These are phyloP conservation scores for Bufo gargarizans DNA, from an alignment of 2,113 vertebrate species.

Conservation along the genomic window DNA sequence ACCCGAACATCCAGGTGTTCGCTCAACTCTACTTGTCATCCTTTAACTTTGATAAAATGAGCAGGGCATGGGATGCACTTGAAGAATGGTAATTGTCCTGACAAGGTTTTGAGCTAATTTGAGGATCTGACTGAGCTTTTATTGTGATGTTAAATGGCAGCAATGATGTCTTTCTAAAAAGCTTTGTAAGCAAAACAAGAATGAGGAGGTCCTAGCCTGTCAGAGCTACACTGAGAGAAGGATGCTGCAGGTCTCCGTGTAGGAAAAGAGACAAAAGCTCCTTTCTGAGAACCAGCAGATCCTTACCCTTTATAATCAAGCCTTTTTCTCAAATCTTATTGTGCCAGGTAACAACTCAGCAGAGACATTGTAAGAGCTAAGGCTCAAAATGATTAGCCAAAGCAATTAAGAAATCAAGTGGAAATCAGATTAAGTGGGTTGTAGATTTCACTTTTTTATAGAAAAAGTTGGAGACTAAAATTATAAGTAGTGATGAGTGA, in stretches of 20 bases:
- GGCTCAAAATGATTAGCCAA: background rate
- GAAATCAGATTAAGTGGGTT: background rate
- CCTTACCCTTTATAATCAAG: background rate
- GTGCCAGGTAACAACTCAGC: background rate
- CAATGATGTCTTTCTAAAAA: background rate
- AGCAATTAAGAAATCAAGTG: background rate
- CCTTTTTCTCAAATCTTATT: background rate
- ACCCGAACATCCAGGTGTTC: too few species aligned
- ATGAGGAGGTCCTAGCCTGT: background rate
- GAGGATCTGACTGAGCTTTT: background rate
- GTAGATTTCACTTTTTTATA: background rate
- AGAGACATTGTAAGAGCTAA: conserved; percentile 6
- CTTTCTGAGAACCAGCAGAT: background rate
- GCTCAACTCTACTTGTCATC: background rate
- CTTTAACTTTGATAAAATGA: background rate
- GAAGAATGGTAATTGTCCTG: background rate
- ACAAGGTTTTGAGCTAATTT: conserved; percentile 8
- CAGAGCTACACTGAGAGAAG: background rate
- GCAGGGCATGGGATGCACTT: background rate
- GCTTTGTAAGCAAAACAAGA: conserved; percentile 29
- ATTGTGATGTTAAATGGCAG: background rate
- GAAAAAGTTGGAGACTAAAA: background rate
- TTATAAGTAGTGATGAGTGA: too few species aligned
- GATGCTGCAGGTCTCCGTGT: background rate
- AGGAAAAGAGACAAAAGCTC: background rate